Evolutionary conservation across 2,797 vertebrate species (phyloP).

Genomic region (Hemibagrus guttatus): DNA sequence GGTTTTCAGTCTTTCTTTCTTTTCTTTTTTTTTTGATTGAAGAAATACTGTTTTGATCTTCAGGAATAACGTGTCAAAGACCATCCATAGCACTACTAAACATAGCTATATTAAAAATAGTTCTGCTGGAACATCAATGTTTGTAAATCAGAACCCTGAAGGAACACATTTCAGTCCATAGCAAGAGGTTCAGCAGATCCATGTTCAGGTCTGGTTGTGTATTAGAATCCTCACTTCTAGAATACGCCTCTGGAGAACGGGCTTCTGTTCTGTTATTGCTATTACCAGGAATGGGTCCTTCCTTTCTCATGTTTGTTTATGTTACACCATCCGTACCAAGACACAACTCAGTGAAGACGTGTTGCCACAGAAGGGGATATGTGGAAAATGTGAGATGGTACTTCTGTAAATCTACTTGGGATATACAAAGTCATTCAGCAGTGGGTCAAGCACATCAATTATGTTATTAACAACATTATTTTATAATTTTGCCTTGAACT

Average conservation of each 20-base stretch:
- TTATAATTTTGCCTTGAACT: not conserved
- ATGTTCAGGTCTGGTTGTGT: not conserved
- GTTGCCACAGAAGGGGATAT: not conserved
- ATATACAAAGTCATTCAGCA: not conserved
- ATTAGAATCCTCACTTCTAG: not conserved
- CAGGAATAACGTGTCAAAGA: not conserved
- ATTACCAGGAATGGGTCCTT: slow-evolving; percentile 1
- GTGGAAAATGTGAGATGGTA: not conserved
- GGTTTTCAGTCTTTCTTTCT: not conserved
- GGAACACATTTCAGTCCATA: not conserved
- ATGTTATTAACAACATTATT: not conserved
- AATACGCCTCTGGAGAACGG: not conserved
- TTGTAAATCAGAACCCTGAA: not conserved
- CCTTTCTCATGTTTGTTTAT: slow-evolving; percentile 19
- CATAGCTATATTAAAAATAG: not conserved
- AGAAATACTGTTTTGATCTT: not conserved
- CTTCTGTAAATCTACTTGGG: not conserved
- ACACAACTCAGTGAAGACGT: slow-evolving; percentile 9
- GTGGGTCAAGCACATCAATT: not conserved
- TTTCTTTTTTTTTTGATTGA: not conserved
- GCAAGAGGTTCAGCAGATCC: not conserved
- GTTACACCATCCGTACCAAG: slow-evolving; percentile 31
- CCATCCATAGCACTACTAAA: not conserved
- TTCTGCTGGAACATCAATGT: not conserved
- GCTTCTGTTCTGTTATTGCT: not conserved